Evolutionary conservation across 2,888 invertebrate genomes (phyloP), one percentile per base, ranked within the genome.

Genomic region (Hirtodrosophila histrioides): DNA sequence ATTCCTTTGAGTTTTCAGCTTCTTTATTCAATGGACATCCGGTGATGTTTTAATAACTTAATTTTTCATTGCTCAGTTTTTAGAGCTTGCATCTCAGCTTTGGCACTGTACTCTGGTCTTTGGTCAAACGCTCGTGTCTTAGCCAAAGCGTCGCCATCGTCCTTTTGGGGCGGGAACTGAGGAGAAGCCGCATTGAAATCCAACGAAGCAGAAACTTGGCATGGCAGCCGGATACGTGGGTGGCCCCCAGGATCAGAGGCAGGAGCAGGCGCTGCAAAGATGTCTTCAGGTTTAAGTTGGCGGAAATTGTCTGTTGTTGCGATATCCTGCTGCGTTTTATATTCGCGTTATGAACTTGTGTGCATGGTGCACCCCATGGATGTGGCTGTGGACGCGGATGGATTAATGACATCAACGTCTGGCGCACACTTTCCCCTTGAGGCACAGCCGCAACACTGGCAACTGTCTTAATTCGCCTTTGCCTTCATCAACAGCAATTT

Each of bases 281-380:
- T 67, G 76, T 79, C 79, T 88, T 88, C 75, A 79, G 76, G 79
- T 88, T 88, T 77, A 86, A 88, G 84, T 88, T 83, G 81, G 66
- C 90, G 89, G 89, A 89, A 89, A 89, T 89, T 89, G 90, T 87
- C 84, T 88, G 88, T 86, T 89, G 86, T 89, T 74, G 90, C 86
- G 88, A 89, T 89, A 88, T 88, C 90, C 88, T 88, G 88, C 90
- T 83, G 89, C 79, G 88, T 88, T 86, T 88, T 86, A 88, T 86
- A 89, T 82, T 75, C 81, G 79, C 88, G 84, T 86, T 89, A 86
- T 89, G 88, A 87, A 86, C 82, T 56, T 55, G 56, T 49, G 45
- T 65, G 55, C 48, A 41, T 36, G 49, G 10, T 55, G 54, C 61
- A 50, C 61, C 36, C 48, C 29, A 40, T 29, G 61, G 64, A 27